A percentile compares a stretch with the other conserved stretches of the same genome.
phyloP scores from a whole-genome alignment of 1,140 invertebrate species.

The Drosophila arizonae region DNA sequence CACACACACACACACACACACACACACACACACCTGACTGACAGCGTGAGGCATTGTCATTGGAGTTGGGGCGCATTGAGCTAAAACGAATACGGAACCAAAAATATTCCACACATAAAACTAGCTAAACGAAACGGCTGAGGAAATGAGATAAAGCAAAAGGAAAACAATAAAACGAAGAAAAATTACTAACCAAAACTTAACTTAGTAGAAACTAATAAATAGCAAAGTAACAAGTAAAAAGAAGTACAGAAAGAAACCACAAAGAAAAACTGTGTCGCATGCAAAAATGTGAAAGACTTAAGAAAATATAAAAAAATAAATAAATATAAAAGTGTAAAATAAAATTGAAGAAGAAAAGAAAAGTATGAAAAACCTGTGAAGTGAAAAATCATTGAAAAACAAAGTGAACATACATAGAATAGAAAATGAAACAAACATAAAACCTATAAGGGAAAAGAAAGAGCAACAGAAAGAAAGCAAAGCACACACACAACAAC shows the following conservation, averaged over 20 bases:
- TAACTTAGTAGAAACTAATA: too few species aligned
- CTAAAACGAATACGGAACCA: conserved; percentile 32
- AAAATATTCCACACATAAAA: conserved; percentile 4
- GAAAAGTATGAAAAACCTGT: too few species aligned
- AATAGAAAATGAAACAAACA: conserved; percentile 9
- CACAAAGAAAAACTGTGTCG: conserved; percentile 2
- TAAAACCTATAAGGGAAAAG: not conserved
- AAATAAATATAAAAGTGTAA: too few species aligned
- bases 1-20: not conserved
- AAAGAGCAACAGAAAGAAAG: not conserved
- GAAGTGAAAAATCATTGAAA: too few species aligned
- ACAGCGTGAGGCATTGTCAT: conserved; percentile 19
- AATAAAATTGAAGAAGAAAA: too few species aligned
- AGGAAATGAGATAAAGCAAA: conserved; percentile 4
- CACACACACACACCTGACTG: conserved; percentile 3
- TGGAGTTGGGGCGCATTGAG: conserved; percentile 44
- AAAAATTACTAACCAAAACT: not conserved
- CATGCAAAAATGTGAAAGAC: not conserved
- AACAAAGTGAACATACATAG: too few species aligned
- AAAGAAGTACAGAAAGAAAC: too few species aligned
- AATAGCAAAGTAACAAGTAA: too few species aligned
- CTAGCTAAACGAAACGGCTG: conserved; percentile 14
- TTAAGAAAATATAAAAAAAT: too few species aligned
- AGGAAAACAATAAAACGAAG: not conserved
- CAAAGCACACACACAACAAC: not conserved